Conservation (phyloP, 2,797 vertebrate genomes). For the Halcyon chelicuti region DNA sequence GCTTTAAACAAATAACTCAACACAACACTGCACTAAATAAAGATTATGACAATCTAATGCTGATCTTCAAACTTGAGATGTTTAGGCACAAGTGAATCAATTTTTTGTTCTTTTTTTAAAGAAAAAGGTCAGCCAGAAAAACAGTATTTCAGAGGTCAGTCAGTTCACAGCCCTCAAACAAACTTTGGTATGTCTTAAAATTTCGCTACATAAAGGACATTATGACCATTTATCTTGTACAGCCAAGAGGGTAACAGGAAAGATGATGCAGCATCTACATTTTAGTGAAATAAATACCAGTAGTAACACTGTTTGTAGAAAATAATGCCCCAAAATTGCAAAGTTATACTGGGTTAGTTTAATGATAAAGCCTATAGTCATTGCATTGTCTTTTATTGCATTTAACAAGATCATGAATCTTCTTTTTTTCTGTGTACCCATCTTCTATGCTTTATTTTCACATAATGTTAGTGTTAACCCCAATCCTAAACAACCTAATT, state of each 20-base stretch:
- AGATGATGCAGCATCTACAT: neutral
- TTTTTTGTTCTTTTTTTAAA: neutral
- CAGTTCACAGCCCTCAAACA: neutral
- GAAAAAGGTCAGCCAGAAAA: neutral
- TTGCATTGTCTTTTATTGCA: neutral
- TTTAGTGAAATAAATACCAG: neutral
- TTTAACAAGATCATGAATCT: neutral
- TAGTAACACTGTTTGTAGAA: neutral
- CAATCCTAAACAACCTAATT: neutral
- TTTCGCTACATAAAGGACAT: neutral
- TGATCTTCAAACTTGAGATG: constrained; percentile 21
- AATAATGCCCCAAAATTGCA: neutral
- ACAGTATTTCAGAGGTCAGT: neutral
- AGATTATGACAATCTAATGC: constrained; percentile 38
- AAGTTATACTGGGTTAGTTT: neutral
- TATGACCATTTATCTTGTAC: neutral
- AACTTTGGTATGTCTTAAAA: neutral
- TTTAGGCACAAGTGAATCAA: neutral
- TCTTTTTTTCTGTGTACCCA: neutral
- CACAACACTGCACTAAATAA: constrained; percentile 39
- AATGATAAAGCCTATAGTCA: neutral
- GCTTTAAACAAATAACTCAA: constrained; percentile 51
- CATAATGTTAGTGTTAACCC: neutral
- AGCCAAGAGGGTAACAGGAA: neutral
- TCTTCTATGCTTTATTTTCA: neutral